Conservation (phyloP, 2,888 invertebrate genomes). For the Thysanoteuthis rhombus region DNA sequence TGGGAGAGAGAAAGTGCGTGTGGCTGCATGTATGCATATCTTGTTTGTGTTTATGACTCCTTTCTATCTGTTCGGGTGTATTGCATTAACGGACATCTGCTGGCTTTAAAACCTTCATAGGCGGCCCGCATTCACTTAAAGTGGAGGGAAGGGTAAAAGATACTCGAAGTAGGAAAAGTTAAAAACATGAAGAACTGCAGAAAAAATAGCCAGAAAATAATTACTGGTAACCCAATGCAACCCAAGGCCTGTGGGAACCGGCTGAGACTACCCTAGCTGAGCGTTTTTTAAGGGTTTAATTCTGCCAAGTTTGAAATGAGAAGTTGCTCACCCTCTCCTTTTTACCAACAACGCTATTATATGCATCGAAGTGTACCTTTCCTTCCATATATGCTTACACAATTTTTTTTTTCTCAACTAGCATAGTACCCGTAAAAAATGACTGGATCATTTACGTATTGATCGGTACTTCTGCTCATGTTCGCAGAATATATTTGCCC, state of each 20-base stretch:
- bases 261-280: neutral
- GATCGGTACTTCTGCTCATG: too few relatives aligned
- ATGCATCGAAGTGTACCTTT: too few relatives aligned
- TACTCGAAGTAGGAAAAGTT: neutral
- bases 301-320: neutral
- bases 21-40: neutral
- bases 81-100: neutral
- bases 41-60: neutral
- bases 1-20: neutral
- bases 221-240: neutral
- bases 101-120: neutral
- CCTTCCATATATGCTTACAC: too few relatives aligned
- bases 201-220: neutral
- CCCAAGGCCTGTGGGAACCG: neutral
- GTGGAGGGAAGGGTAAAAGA: neutral
- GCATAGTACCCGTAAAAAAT: too few relatives aligned
- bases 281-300: neutral
- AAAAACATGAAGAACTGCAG: neutral
- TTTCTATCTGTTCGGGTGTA: neutral
- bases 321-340: neutral
- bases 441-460: too few relatives aligned
- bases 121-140: neutral
- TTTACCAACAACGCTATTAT: neutral
- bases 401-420: too few relatives aligned
- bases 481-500: too few relatives aligned